These are phyloP conservation scores for Phymorhynchus buccinoides DNA, from an alignment of 1,140 invertebrate genomes.

Conservation along the genomic window DNA sequence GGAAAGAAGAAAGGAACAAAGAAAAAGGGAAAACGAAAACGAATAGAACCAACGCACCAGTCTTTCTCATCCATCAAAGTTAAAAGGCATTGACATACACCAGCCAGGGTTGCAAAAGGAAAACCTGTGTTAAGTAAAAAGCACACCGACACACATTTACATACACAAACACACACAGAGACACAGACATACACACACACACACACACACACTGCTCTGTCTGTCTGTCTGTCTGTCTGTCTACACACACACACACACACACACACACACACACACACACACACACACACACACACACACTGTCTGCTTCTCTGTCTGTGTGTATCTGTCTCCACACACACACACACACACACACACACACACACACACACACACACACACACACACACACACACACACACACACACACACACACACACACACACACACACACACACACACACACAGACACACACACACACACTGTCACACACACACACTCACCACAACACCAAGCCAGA, in stretches of 20 bases:
- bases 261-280: neutral
- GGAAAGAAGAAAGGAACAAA: neutral
- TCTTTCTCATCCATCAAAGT: too few relatives aligned
- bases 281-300: neutral
- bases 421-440: conserved; percentile 5
- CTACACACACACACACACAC: neutral
- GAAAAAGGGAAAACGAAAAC: too few relatives aligned
- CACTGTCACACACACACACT: conserved; percentile 10
- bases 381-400: neutral
- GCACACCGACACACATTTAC: neutral
- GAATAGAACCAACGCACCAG: neutral
- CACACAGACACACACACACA: neutral
- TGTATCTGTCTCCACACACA: too few relatives aligned
- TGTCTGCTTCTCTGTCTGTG: neutral
- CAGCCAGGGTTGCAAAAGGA: too few relatives aligned
- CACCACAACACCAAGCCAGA: too few relatives aligned
- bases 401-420: neutral
- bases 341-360: neutral
- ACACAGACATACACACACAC: neutral
- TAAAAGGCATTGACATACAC: neutral
- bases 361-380: neutral
- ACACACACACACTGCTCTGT: neutral
- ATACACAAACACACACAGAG: neutral
- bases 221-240: too few relatives aligned
- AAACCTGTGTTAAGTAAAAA: neutral